Base-by-base conservation (phyloP, 1,140 invertebrate genomes). In the Bombus consobrinus region DNA sequence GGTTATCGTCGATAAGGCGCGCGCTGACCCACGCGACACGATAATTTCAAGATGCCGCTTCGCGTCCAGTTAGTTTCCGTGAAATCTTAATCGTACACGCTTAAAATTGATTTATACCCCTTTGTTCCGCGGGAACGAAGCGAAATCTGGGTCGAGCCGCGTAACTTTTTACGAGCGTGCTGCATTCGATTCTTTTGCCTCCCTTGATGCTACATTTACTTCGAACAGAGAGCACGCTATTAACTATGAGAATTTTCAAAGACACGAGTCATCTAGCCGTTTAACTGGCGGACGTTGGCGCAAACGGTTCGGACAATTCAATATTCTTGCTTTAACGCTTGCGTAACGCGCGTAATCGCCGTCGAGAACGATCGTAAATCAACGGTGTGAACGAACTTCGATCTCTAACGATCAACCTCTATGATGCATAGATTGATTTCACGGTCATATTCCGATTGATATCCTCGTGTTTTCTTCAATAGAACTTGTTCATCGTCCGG, bases 1-100 rank as follows among this genome's bases (percentile, higher is more conserved):
- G 77, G 72, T 87, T 86, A 87, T 86, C 77, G 37, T 22, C 59
- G 86, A 87, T 80, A 74, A 86, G 62, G 9, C 47, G 32, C 53
- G 32, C 47, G 53, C 22, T 75, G 83, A 87, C 47, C 72, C 84
- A 87, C 32, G 68, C 57, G n/a, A 22, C 39, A 59, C 47, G 57
- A 85, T 85, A 72, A 87, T 78, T 73, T 53, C 73, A 10, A 28
- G 25, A 37, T 15, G 1, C 53, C 53, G 47, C 53, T 47, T 37
- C 18, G 32, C 18, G n/a, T 4, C 10, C 22, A 3, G 28, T 12
- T n/a, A 37, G 39, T 53, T 72, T 41, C 72, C 75, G 43, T 86
- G 34, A 41, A 57, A 86, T 75, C 41, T 43, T 15, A 68, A 25
- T 75, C 76, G 39, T 32, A 15, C 74, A 43, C 47, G 32, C 43